These are phyloP conservation scores for Paraplagusia blochii DNA, from an alignment of 2,113 vertebrate genomes.

Conservation along the genomic window DNA sequence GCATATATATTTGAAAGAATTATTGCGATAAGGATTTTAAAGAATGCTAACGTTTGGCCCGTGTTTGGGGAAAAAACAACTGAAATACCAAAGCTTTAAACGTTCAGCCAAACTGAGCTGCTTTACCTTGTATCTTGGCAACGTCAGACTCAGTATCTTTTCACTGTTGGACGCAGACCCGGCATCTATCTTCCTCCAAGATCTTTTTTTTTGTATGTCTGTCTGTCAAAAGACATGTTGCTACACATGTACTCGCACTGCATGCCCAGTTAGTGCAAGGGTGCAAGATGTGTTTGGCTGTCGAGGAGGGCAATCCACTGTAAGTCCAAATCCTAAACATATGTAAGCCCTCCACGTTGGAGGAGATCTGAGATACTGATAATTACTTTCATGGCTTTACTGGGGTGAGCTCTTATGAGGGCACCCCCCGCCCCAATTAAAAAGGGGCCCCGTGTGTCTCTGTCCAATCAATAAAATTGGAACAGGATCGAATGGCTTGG, in stretches of 20 bases:
- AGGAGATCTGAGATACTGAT: conserved; percentile 72
- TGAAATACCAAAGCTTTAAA: conserved; percentile 31
- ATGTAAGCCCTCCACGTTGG: conserved; percentile 54
- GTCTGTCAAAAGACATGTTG: conserved; percentile 49
- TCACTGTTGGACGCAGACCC: conserved; percentile 26
- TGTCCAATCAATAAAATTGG: conserved; percentile 53
- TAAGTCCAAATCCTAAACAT: conserved; percentile 71
- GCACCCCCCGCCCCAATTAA: conserved; percentile 65
- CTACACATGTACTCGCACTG: conserved; percentile 24
- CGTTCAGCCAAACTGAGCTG: conserved; percentile 39
- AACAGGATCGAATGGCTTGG: conserved; percentile 42
- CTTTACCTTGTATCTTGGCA: conserved; percentile 55
- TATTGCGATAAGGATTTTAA: conserved; percentile 1
- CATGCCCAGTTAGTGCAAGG: conserved; percentile 19
- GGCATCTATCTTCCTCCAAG: conserved; percentile 46
- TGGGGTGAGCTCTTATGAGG: conserved; percentile 47
- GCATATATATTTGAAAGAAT: neutral
- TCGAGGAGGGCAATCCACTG: conserved; percentile 47
- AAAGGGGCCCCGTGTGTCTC: conserved; percentile 58
- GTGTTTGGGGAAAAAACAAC: conserved; percentile 11
- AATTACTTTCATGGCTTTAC: conserved; percentile 66
- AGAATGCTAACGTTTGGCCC: neutral
- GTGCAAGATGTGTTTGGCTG: conserved; percentile 59
- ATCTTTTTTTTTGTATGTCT: conserved; percentile 21
- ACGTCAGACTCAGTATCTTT: conserved; percentile 47